A percentile compares a stretch with the other conserved stretches of the same genome.
phyloP scores from a whole-genome alignment of 2,888 invertebrate species.

The Meandrusa payeni region DNA sequence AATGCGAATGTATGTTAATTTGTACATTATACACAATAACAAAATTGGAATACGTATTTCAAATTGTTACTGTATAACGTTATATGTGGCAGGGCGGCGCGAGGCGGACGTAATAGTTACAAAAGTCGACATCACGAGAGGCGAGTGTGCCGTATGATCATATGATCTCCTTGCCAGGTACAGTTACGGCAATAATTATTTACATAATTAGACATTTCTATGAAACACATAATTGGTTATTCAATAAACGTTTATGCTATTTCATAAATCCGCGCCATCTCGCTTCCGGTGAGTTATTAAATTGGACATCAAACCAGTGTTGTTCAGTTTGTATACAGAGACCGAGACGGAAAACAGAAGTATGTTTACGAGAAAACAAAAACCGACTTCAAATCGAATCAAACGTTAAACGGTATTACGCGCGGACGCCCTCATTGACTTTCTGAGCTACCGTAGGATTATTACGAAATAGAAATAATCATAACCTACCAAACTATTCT shows the following conservation, averaged over 20 bases:
- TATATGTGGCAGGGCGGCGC: not conserved
- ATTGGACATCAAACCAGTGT: slow-evolving; percentile 17
- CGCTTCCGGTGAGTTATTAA: slow-evolving; percentile 58
- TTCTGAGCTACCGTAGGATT: too few relatives aligned
- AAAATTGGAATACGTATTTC: not conserved
- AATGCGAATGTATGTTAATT: too few relatives aligned
- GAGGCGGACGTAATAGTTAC: not conserved
- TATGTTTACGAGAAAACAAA: too few relatives aligned
- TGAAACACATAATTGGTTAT: slow-evolving; percentile 43
- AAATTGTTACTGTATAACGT: not conserved
- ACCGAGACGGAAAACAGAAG: too few relatives aligned
- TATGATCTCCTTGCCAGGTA: slow-evolving; percentile 23
- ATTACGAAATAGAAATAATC: too few relatives aligned
- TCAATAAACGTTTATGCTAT: slow-evolving; percentile 51
- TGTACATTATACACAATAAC: too few relatives aligned
- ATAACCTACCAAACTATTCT: too few relatives aligned
- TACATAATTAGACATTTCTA: slow-evolving; percentile 39
- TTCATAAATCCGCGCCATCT: slow-evolving; percentile 52
- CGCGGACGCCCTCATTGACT: too few relatives aligned
- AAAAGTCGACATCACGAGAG: slow-evolving; percentile 11
- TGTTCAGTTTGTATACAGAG: slow-evolving; percentile 1
- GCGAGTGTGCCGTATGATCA: slow-evolving; percentile 21
- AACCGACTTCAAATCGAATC: too few relatives aligned
- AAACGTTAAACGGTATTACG: too few relatives aligned
- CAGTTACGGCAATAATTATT: slow-evolving; percentile 31